Evolutionary conservation across 2,113 vertebrate species (phyloP), one percentile per base, ranked within the genome.

Genomic region (Nycticryphes semicollaris): DNA sequence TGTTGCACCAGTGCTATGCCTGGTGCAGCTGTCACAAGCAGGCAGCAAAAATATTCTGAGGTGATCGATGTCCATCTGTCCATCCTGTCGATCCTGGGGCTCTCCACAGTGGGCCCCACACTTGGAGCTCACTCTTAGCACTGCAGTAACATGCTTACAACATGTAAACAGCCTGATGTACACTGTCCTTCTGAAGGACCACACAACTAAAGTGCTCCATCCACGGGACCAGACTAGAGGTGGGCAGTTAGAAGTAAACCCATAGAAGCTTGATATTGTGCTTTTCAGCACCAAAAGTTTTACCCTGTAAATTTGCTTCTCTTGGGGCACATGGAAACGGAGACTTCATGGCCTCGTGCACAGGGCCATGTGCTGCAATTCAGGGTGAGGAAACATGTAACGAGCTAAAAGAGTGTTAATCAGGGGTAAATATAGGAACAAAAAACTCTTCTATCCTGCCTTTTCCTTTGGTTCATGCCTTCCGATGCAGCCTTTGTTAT

Each of bases 141-240:
- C 31, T 1, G 4, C 28, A 66, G 39, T 0, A 7, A 35, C 9
- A 14, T 4, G 43, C 19, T 60, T 56, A 51, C 22, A 18, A 33
- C 1, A 0, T 0, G 1, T 3, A 4, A 72, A n/a, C 19, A 90
- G 51, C 60, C 64, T 12, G 1, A 48, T 0, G 35, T 7, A 14
- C 0, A 1, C 7, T 4, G 1, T 15, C 20, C 25, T 25, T 4
- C 10, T 2, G 45, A 62, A 66, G 62, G 35, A 82, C 19, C 35
- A 16, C 0, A 0, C 45, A 24, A 15, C 17, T 30, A 9, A 7
- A 3, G 35, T 23, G 25, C 41, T 78, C 37, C 51, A 33, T 30
- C 24, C 22, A 3, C 1, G 9, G 24, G 12, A 37, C 7, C 51
- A 76, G 15, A 63, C 15, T 20, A 53, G 22, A 75, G 28, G 28